Evolutionary conservation across 2,888 invertebrate genomes (phyloP).

Genomic region (Temnothorax rugatulus): DNA sequence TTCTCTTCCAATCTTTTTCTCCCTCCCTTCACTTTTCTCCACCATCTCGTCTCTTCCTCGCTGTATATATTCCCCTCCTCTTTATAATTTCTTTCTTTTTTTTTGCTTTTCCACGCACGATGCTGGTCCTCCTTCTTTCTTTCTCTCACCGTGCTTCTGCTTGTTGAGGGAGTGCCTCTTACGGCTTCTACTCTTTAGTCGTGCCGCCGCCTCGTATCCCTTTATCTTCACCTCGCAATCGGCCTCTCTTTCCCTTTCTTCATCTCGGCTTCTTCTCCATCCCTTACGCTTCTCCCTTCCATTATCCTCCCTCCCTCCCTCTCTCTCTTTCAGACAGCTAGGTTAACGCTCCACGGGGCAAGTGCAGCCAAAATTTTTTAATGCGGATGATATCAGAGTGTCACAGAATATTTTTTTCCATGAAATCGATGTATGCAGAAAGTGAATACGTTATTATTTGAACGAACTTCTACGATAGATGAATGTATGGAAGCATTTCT

Average conservation of each 20-base stretch:
- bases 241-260: constrained; percentile 68
- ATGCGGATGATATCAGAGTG: constrained; percentile 41
- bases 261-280: constrained; percentile 40
- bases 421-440: background rate
- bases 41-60: constrained; percentile 51
- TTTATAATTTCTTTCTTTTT: constrained; percentile 57
- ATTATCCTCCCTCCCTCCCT: constrained; percentile 36
- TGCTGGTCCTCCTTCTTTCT: constrained; percentile 59
- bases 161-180: constrained; percentile 73
- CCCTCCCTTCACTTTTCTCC: constrained; percentile 36
- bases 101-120: constrained; percentile 73
- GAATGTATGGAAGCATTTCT: background rate
- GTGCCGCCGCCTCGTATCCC: constrained; percentile 79
- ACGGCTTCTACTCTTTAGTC: constrained; percentile 79
- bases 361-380: constrained; percentile 62
- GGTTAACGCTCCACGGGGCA: constrained; percentile 62
- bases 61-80: constrained; percentile 40
- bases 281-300: constrained; percentile 50
- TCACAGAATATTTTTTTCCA: background rate
- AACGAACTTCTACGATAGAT: background rate
- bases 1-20: constrained; percentile 45
- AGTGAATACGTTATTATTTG: background rate
- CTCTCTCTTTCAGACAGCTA: constrained; percentile 43
- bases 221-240: constrained; percentile 82
- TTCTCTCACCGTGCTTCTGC: constrained; percentile 64